phyloP scores from a whole-genome alignment of 2,113 vertebrate genomes.

The Tiliqua scincoides region DNA sequence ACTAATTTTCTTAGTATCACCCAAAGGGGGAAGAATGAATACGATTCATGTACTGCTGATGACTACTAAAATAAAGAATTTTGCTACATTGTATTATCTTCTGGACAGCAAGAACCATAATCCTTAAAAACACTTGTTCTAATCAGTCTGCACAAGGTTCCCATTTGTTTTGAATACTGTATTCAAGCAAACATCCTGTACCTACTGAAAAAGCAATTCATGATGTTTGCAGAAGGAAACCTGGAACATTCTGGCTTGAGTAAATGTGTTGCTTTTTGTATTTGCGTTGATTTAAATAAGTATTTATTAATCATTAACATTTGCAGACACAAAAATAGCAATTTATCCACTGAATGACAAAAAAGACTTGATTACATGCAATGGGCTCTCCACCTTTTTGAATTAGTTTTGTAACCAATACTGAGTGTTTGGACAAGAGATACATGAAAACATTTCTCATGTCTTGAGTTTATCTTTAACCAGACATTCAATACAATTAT shows the following conservation, averaged over 20 bases:
- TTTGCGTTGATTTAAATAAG: background rate
- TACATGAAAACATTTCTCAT: background rate
- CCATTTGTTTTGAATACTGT: background rate
- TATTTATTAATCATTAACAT: background rate
- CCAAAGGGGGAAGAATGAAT: background rate
- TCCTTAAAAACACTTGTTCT: background rate
- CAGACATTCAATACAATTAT: background rate
- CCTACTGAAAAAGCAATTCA: background rate
- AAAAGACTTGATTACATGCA: background rate
- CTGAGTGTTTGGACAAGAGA: background rate
- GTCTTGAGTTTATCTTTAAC: background rate
- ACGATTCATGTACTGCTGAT: background rate
- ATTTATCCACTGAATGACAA: background rate
- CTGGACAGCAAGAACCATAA: background rate
- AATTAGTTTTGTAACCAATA: background rate
- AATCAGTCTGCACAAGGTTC: background rate
- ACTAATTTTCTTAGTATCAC: background rate
- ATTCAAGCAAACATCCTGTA: background rate
- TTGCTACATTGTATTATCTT: background rate
- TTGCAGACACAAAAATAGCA: background rate
- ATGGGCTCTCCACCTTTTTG: background rate
- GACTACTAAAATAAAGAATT: background rate
- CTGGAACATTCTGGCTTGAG: background rate
- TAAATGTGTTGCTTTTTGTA: background rate
- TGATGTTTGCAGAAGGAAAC: background rate